These are phyloP conservation scores for Antennarius striatus DNA, from an alignment of 2,113 vertebrate species.

Conservation along the genomic window DNA sequence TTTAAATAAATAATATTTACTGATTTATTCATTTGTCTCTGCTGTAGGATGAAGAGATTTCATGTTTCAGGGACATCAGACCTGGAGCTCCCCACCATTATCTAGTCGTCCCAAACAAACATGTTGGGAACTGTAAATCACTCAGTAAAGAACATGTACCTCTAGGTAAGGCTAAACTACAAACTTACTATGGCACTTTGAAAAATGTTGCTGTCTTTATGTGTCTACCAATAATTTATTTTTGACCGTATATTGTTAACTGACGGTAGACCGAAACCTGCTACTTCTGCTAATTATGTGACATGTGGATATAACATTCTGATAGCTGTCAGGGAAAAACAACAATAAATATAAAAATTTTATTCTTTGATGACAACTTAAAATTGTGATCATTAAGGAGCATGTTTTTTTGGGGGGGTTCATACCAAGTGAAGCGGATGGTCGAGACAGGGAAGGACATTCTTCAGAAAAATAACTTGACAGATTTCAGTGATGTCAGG, in stretches of 20 bases:
- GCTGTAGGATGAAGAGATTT: slow-evolving; percentile 86
- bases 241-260: too few relatives aligned
- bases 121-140: slow-evolving; percentile 90
- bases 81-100: slow-evolving; percentile 93
- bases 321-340: too few relatives aligned
- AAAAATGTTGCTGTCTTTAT: not conserved
- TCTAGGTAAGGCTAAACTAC: slow-evolving; percentile 78
- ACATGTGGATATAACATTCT: too few relatives aligned
- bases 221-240: too few relatives aligned
- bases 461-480: slow-evolving; percentile 86
- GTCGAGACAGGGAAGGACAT: slow-evolving; percentile 87
- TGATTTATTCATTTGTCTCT: not conserved
- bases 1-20: not conserved
- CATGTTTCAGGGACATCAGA: slow-evolving; percentile 91
- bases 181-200: not conserved
- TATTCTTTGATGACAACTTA: too few relatives aligned
- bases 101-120: slow-evolving; percentile 90
- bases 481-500: slow-evolving; percentile 88
- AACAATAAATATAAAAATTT: too few relatives aligned
- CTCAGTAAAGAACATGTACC: slow-evolving; percentile 84
- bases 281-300: too few relatives aligned
- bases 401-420: slow-evolving; percentile 23
- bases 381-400: too few relatives aligned
- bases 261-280: too few relatives aligned
- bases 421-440: slow-evolving; percentile 86